Evolutionary conservation across 2,113 vertebrate genomes (phyloP), one percentile per base, ranked within the genome.

Genomic region (Holacanthus passer): DNA sequence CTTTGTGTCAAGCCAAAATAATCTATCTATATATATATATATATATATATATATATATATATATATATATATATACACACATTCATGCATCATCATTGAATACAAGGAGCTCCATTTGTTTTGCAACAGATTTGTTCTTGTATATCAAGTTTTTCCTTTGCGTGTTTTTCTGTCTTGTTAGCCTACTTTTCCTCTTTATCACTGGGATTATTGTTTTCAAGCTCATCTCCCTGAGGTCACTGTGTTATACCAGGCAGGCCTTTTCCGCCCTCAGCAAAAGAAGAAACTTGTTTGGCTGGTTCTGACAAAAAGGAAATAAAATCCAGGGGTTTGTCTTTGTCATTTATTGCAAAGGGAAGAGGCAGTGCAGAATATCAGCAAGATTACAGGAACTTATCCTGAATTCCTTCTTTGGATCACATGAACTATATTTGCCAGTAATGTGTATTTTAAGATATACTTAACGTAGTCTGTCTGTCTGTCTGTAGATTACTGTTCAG

Each of bases 231-330:
- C 84, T 0, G 66, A 91, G 88, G 90, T 92, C 88, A 90, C 81
- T 66, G 83, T 80, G 91, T 80, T 89, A 75, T 58, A 75, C 20
- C 85, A 93, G 68, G 74, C 71, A 77, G 73, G 74, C 75, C 83
- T 89, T 87, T 90, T 93, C 87, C 37, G 59, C 91, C 88, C 77
- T 76, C 69, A 74, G 91, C 86, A 37, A 77, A 88, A 89, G 79
- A 64, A 80, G 75, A 62, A 96, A 96, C 95, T 86, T 0, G 95
- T 95, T 95, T 84, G 79, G 81, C 94, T 87, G 92, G 95, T 96
- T 96, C 83, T 93, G 76, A 85, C 88, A 91, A 81, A 94, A 92
- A 90, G 89, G 94, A 95, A 94, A 95, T 94, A 78, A 93, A 94
- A 95, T 94, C 89, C 90, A 31, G 43, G 68, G 77, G 82, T 87